These are phyloP conservation scores for Luperina nickerlii DNA, from an alignment of 2,888 invertebrate species.

Conservation along the genomic window DNA sequence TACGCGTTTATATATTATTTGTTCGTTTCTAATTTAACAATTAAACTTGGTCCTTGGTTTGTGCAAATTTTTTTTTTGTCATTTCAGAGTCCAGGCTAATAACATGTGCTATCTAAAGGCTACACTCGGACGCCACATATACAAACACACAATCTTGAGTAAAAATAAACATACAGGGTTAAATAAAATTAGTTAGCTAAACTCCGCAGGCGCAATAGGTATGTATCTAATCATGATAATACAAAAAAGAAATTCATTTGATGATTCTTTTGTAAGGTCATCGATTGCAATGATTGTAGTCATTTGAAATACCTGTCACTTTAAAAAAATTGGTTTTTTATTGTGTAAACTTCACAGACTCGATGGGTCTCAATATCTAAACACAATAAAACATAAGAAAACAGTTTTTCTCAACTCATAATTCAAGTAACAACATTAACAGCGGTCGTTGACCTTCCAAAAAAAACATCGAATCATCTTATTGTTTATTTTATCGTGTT, in stretches of 20 bases:
- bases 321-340: neutral
- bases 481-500: neutral
- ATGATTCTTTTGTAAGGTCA: neutral
- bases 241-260: too few relatives aligned
- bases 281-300: neutral
- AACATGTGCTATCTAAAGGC: conserved; percentile 32
- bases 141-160: conserved; percentile 38
- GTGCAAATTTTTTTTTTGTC: neutral
- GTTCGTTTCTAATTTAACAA: conserved; percentile 54
- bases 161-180: conserved; percentile 34
- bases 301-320: neutral
- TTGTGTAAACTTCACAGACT: neutral
- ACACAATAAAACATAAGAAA: neutral
- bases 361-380: neutral
- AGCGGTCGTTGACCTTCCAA: neutral
- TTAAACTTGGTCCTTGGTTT: conserved; percentile 50
- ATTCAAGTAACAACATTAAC: neutral
- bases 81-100: conserved; percentile 4
- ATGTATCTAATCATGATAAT: too few relatives aligned
- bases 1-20: conserved; percentile 44
- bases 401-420: neutral
- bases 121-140: conserved; percentile 5
- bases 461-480: neutral
- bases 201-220: neutral
- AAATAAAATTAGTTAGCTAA: neutral